Conservation (phyloP, 2,113 vertebrate genomes). For the Peromyscus leucopus region DNA sequence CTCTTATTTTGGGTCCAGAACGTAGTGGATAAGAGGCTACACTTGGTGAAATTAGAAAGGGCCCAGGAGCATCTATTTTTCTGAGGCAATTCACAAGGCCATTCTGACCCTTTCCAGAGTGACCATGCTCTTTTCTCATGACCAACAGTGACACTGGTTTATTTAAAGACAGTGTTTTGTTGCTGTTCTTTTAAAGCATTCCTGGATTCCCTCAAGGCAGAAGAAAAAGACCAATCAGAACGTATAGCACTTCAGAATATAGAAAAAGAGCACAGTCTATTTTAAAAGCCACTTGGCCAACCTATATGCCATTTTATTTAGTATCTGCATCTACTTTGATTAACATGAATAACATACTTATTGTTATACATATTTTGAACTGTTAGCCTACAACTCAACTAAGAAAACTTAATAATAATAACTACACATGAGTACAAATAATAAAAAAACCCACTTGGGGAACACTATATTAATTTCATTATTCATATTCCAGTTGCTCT, state of each 20-base stretch:
- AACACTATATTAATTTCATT: not conserved
- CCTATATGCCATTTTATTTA: constrained; percentile 34
- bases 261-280: not conserved
- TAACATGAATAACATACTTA: not conserved
- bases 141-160: constrained; percentile 60
- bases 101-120: not conserved
- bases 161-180: constrained; percentile 72
- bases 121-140: not conserved
- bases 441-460: not conserved
- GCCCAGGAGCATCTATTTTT: not conserved
- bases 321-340: not conserved
- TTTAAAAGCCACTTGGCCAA: constrained; percentile 1
- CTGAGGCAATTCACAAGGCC: not conserved
- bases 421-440: constrained; percentile 15
- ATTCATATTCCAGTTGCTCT: constrained; percentile 39
- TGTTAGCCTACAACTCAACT: constrained; percentile 6
- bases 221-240: constrained; percentile 60
- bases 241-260: constrained; percentile 5
- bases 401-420: constrained; percentile 36
- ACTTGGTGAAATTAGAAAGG: not conserved
- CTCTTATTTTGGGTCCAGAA: not conserved
- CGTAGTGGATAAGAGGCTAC: not conserved
- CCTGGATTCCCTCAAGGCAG: constrained; percentile 74
- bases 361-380: not conserved
- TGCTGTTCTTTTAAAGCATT: constrained; percentile 65